Conservation (phyloP, 2,888 invertebrate genomes). For the Euzophera pinguis region DNA sequence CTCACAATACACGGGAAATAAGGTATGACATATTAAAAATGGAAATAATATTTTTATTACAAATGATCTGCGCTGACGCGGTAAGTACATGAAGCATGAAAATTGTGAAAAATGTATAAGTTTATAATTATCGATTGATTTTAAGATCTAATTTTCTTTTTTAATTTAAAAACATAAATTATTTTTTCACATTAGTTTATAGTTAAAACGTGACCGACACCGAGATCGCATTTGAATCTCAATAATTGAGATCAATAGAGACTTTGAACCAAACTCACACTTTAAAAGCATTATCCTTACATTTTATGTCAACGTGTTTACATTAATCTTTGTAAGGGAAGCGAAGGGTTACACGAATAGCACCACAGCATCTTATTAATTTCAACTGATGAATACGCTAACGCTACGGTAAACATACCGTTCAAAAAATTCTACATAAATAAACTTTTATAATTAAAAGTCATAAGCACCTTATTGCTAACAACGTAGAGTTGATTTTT, state of each 20-base stretch:
- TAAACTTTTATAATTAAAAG: neutral
- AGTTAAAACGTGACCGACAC: neutral
- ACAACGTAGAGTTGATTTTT: conserved; percentile 14
- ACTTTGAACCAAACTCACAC: neutral
- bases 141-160: too few species aligned
- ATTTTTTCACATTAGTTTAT: neutral
- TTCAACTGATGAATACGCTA: conserved; percentile 43
- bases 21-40: too few species aligned
- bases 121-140: too few species aligned
- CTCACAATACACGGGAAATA: too few species aligned
- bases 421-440: conserved; percentile 23
- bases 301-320: conserved; percentile 18
- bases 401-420: too few species aligned
- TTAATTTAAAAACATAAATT: neutral
- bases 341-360: conserved; percentile 32
- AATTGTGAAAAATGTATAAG: too few species aligned
- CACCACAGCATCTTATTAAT: conserved; percentile 39
- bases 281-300: conserved; percentile 8
- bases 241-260: neutral
- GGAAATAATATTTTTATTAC: too few species aligned
- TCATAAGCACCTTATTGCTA: neutral
- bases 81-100: too few species aligned
- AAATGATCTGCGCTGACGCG: too few species aligned
- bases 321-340: conserved; percentile 33
- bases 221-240: neutral